A percentile compares a stretch with the other conserved stretches of the same genome.
Conservation (phyloP, 2,888 invertebrate genomes). For the Stenodema calcarata region DNA sequence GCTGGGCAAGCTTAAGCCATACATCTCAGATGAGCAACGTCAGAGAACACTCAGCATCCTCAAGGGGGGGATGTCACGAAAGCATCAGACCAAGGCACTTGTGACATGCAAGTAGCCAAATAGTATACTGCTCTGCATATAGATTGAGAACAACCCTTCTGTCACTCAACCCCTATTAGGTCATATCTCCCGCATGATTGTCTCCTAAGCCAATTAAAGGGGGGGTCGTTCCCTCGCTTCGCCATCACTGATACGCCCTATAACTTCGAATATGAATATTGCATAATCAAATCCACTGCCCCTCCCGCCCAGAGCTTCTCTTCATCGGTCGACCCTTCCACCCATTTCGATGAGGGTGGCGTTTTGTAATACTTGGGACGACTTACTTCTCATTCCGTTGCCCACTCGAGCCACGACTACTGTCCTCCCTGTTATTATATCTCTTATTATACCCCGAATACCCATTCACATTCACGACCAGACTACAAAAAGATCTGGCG, state of each 20-base stretch:
- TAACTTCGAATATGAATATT: slow-evolving; percentile 46
- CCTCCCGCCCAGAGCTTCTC: not conserved
- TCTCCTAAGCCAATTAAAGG: slow-evolving; percentile 46
- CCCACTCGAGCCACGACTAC: not conserved
- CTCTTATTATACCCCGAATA: not conserved
- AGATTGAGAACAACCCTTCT: slow-evolving; percentile 46
- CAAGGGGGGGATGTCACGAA: not conserved
- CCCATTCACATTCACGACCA: not conserved
- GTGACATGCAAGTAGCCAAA: slow-evolving; percentile 33
- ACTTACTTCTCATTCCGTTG: slow-evolving; percentile 1
- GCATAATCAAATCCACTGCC: slow-evolving; percentile 39
- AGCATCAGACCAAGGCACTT: slow-evolving; percentile 13
- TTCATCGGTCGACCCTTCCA: not conserved
- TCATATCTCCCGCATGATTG: slow-evolving; percentile 47
- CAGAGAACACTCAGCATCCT: not conserved
- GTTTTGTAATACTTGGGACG: not conserved
- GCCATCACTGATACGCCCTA: slow-evolving; percentile 45
- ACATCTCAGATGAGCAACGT: not conserved
- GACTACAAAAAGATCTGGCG: not conserved
- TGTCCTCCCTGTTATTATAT: not conserved
- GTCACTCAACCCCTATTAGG: slow-evolving; percentile 48
- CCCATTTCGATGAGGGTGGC: not conserved
- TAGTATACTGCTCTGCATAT: slow-evolving; percentile 44
- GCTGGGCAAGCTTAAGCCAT: not conserved
- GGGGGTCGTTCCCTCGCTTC: slow-evolving; percentile 5